phyloP scores from a whole-genome alignment of 2,797 vertebrate species.

The Spea hammondii region DNA sequence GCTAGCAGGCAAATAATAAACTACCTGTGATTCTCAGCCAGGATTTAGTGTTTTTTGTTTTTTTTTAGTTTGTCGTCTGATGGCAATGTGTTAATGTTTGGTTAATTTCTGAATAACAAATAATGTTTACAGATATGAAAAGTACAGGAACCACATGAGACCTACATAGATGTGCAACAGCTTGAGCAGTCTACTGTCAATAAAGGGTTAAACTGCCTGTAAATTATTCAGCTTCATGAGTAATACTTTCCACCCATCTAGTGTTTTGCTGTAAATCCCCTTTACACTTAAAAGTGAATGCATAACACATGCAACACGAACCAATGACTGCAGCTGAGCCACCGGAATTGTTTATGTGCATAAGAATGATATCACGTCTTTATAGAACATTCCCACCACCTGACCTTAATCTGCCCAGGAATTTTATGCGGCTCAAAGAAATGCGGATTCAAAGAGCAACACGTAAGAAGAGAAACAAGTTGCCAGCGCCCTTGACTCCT shows the following conservation, averaged over 20 bases:
- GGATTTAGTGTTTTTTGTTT: no score
- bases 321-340: constrained; percentile 16
- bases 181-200: neutral
- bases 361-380: constrained; percentile 31
- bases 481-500: constrained; percentile 32
- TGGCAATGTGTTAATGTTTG: no score
- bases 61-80: no score
- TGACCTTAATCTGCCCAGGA: constrained; percentile 37
- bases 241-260: constrained; percentile 40
- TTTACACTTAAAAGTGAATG: constrained; percentile 41
- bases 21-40: no score
- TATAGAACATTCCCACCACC: constrained; percentile 13
- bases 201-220: constrained; percentile 23
- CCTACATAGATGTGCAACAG: no score
- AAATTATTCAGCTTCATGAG: constrained; percentile 38
- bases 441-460: constrained; percentile 15
- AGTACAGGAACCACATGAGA: no score
- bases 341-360: constrained; percentile 31
- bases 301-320: constrained; percentile 30
- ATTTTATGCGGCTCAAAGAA: constrained; percentile 16
- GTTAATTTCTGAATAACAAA: neutral
- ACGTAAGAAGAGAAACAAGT: constrained; percentile 8
- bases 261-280: constrained; percentile 33
- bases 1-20: no score
- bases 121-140: constrained; percentile 6